Percentiles rank a stretch among this genome's conserved stretches.
Conservation (phyloP, 2,888 invertebrate species). For the Metopia argyrocephala region DNA sequence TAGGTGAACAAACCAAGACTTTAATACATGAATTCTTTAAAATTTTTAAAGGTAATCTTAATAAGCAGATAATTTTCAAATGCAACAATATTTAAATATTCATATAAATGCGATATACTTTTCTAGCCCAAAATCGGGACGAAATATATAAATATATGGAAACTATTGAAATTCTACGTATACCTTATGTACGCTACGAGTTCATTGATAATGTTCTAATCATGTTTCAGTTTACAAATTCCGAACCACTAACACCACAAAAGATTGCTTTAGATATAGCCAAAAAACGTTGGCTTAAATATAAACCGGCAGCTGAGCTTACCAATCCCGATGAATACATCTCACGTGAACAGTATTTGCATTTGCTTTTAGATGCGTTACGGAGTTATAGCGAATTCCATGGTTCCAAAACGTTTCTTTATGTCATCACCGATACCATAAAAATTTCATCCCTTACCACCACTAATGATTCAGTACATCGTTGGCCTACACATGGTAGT, state of each 20-base stretch:
- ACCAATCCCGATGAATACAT: slow-evolving; percentile 62
- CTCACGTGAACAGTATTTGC: slow-evolving; percentile 72
- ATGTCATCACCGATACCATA: slow-evolving; percentile 66
- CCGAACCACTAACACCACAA: slow-evolving; percentile 68
- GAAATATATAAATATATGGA: slow-evolving; percentile 70
- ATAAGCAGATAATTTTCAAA: background rate
- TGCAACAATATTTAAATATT: background rate
- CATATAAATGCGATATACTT: background rate
- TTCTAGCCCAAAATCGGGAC: slow-evolving; percentile 63
- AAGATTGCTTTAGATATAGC: slow-evolving; percentile 73
- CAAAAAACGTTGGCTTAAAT: slow-evolving; percentile 72
- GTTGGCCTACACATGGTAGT: slow-evolving; percentile 58
- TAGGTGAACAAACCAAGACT: slow-evolving; percentile 70
- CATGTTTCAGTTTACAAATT: slow-evolving; percentile 69
- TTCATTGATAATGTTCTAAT: slow-evolving; percentile 74
- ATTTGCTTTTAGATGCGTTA: slow-evolving; percentile 71
- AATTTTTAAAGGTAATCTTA: slow-evolving; percentile 69
- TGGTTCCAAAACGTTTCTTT: slow-evolving; percentile 69
- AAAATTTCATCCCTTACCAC: slow-evolving; percentile 65
- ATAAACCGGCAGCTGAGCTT: slow-evolving; percentile 67
- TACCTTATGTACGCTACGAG: slow-evolving; percentile 73
- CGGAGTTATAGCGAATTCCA: slow-evolving; percentile 72
- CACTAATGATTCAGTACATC: slow-evolving; percentile 64
- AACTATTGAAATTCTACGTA: slow-evolving; percentile 70
- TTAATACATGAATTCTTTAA: slow-evolving; percentile 73